phyloP scores from a whole-genome alignment of 1,140 invertebrate genomes.

The Choristoneura fumiferana region DNA sequence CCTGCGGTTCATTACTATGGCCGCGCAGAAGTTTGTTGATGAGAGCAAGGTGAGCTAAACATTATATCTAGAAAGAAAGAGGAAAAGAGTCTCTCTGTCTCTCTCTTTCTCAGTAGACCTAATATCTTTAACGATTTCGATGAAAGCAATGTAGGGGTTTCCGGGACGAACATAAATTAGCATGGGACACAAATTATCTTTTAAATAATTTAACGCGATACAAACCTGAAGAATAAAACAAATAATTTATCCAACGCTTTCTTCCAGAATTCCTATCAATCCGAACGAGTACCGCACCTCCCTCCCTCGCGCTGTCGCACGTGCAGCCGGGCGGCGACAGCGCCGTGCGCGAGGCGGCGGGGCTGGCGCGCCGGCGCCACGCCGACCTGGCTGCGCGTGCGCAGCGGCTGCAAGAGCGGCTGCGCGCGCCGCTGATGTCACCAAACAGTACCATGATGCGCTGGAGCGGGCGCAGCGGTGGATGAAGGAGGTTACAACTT shows the following conservation, averaged over 20 bases:
- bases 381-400: conserved; percentile 87
- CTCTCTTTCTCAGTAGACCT: no score
- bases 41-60: conserved; percentile 88
- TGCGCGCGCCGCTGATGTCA: conserved; percentile 87
- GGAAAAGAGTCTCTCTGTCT: no score
- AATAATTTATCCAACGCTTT: no score
- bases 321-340: conserved; percentile 82
- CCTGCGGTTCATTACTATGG: conserved; percentile 95
- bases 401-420: conserved; percentile 88
- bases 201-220: no score
- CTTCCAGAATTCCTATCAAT: conserved; percentile 86
- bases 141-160: no score
- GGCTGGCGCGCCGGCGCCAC: conserved; percentile 84
- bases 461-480: conserved; percentile 90
- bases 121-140: no score
- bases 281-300: conserved; percentile 90
- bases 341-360: conserved; percentile 47
- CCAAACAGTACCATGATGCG: conserved; percentile 90
- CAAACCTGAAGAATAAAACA: no score
- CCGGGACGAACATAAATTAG: no score
- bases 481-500: conserved; percentile 88
- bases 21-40: conserved; percentile 96
- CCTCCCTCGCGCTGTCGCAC: conserved; percentile 89
- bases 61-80: no score
- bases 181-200: no score